Conservation (phyloP, 2,797 vertebrate genomes). For the Schizopygopsis pylzovi region DNA sequence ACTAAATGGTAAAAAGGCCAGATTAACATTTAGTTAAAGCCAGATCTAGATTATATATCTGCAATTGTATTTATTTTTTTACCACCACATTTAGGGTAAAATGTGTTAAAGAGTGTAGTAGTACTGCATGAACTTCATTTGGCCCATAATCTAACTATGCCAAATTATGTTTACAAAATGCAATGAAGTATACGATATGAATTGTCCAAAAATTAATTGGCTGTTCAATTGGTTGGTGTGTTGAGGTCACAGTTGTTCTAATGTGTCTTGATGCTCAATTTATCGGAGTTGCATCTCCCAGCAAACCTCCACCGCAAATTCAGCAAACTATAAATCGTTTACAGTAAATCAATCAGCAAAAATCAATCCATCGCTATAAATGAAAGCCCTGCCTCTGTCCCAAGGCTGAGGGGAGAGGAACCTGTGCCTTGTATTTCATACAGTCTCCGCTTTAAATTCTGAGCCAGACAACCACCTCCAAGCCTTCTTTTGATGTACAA, state of each 20-base stretch:
- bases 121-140: not conserved
- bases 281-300: slow-evolving; percentile 63
- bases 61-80: not conserved
- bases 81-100: slow-evolving; percentile 5
- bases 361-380: slow-evolving; percentile 74
- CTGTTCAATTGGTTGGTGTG: slow-evolving; percentile 54
- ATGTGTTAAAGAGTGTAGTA: not conserved
- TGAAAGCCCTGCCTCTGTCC: slow-evolving; percentile 72
- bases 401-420: slow-evolving; percentile 67
- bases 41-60: not conserved
- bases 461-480: slow-evolving; percentile 64
- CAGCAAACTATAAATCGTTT: slow-evolving; percentile 54
- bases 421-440: not conserved
- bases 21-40: not conserved
- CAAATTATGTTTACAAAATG: not conserved
- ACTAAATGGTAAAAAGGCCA: not conserved
- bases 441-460: not conserved
- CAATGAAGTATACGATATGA: not conserved
- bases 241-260: slow-evolving; percentile 63
- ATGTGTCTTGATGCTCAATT: slow-evolving; percentile 61
- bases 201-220: slow-evolving; percentile 17
- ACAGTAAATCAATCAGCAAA: slow-evolving; percentile 62
- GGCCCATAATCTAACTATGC: not conserved
- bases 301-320: slow-evolving; percentile 41
- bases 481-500: slow-evolving; percentile 23